phyloP scores from a whole-genome alignment of 2,113 vertebrate genomes.

The Caranx melampygus region DNA sequence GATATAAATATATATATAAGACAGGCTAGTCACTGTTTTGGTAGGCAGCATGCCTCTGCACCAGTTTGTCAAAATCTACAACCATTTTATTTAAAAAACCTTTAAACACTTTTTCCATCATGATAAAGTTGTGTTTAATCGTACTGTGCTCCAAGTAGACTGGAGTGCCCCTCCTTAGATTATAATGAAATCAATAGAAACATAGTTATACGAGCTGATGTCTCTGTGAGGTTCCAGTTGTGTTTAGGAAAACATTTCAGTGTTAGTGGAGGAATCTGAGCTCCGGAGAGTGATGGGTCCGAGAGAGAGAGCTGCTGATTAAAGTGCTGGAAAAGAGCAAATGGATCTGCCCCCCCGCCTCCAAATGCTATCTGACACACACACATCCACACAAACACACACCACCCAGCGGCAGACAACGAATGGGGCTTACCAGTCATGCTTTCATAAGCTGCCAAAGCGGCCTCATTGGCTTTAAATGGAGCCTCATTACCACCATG shows the following conservation, averaged over 20 bases:
- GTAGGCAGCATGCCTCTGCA: not conserved
- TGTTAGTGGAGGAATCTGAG: conserved; percentile 38
- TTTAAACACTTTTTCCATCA: not conserved
- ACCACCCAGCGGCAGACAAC: conserved; percentile 50
- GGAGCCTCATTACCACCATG: conserved; percentile 79
- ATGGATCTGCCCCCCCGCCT: not conserved
- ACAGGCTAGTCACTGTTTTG: not conserved
- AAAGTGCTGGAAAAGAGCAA: conserved; percentile 41
- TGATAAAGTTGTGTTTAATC: not conserved
- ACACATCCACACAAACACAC: conserved; percentile 51
- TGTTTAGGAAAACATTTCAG: conserved; percentile 11
- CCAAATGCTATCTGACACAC: conserved; percentile 37
- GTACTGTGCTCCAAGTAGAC: not conserved
- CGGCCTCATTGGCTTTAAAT: conserved; percentile 77
- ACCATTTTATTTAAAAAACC: not conserved
- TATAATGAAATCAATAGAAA: not conserved
- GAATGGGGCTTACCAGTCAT: conserved; percentile 58
- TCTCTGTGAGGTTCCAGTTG: not conserved
- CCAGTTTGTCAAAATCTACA: not conserved
- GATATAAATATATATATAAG: not conserved
- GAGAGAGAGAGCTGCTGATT: conserved; percentile 22
- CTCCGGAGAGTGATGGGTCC: conserved; percentile 14
- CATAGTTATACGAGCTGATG: not conserved
- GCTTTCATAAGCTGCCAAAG: conserved; percentile 82
- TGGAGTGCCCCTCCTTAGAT: not conserved